Evolutionary conservation across 2,888 invertebrate species (phyloP).

Genomic region (Caenorhabditis doughertyi): DNA sequence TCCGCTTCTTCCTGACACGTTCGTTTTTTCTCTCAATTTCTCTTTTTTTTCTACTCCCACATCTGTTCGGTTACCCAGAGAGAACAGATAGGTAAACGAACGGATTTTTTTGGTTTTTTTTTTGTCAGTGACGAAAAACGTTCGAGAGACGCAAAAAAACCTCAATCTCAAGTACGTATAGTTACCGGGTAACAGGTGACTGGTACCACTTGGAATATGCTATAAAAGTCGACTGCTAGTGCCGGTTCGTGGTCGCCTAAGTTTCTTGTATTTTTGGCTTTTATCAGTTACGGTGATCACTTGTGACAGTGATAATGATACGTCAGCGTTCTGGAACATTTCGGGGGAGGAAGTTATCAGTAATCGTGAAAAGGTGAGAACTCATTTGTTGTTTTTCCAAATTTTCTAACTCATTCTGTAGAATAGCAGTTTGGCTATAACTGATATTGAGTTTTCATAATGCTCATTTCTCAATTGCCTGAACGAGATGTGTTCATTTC

Average conservation of each 20-base stretch:
- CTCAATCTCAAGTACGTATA: conserved; percentile 57
- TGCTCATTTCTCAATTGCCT: no score
- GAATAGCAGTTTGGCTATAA: background rate
- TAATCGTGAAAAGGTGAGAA: background rate
- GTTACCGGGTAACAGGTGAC: conserved; percentile 52
- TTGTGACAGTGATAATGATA: conserved; percentile 24
- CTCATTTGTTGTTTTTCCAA: background rate
- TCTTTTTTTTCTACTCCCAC: conserved; percentile 1
- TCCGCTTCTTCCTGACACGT: conserved; percentile 8
- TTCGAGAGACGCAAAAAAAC: background rate
- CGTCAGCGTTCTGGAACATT: conserved; percentile 41
- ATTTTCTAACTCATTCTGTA: background rate
- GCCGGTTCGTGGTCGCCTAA: conserved; percentile 7
- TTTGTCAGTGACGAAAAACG: conserved; percentile 12
- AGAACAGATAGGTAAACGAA: conserved; percentile 37
- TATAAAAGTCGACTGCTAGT: conserved; percentile 35
- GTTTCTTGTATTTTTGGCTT: conserved; percentile 5
- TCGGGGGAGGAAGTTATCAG: conserved; percentile 4
- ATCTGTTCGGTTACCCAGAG: conserved; percentile 25
- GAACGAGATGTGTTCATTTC: no score
- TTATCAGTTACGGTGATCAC: conserved; percentile 22
- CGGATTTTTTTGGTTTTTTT: conserved; percentile 19
- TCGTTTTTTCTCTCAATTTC: conserved; percentile 5
- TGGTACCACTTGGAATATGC: conserved; percentile 63
- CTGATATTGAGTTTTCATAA: no score